Evolutionary conservation across 2,797 vertebrate species (phyloP).

Genomic region (Phoeniculus purpureus): DNA sequence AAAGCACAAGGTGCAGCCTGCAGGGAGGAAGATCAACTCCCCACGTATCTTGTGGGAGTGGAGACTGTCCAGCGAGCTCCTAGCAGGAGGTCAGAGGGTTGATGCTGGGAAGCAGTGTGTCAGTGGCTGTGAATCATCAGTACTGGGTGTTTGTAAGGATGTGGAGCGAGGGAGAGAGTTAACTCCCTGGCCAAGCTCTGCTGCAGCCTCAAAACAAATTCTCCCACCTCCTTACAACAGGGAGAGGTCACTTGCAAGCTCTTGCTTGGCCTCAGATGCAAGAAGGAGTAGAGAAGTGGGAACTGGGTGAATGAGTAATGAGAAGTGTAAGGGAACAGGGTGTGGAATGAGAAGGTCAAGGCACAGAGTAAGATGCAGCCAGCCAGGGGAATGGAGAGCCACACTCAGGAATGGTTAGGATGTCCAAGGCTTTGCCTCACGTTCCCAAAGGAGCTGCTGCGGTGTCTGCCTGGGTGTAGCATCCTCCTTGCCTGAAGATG

Average conservation of each 20-base stretch:
- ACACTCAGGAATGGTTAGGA: slow-evolving; percentile 21
- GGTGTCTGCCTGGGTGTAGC: neutral
- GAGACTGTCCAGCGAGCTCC: neutral
- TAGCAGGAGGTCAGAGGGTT: neutral
- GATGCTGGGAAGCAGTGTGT: neutral
- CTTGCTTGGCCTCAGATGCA: neutral
- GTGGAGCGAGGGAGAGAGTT: neutral
- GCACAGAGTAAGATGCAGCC: neutral
- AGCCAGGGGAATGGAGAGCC: slow-evolving; percentile 18
- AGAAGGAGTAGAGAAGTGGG: neutral
- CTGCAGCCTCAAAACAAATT: neutral
- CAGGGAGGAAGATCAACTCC: neutral
- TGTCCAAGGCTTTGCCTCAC: slow-evolving; percentile 30
- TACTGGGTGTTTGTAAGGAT: neutral
- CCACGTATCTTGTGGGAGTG: neutral
- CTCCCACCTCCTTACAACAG: neutral
- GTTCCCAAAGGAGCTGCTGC: neutral
- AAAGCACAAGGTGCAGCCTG: neutral
- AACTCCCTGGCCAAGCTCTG: neutral
- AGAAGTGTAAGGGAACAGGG: neutral
- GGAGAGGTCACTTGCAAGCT: neutral
- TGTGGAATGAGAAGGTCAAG: slow-evolving; percentile 9
- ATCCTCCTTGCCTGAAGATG: slow-evolving; percentile 41
- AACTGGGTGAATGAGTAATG: neutral
- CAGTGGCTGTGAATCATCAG: neutral